phyloP scores from a whole-genome alignment of 2,888 invertebrate species.

The Diachrysia chrysitis region DNA sequence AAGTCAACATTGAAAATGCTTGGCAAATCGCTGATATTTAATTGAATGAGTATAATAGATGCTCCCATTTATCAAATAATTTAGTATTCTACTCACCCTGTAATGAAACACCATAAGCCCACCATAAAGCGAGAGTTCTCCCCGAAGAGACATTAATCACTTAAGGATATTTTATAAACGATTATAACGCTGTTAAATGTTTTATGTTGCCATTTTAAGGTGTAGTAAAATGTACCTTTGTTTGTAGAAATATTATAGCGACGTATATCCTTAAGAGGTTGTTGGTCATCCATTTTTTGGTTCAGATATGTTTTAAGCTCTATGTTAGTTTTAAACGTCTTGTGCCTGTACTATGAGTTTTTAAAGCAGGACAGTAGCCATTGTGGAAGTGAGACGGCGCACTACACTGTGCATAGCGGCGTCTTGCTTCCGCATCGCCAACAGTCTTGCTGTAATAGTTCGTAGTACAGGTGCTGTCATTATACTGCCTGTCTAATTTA shows the following conservation, averaged over 20 bases:
- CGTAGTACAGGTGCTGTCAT: no score
- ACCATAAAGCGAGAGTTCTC: not conserved
- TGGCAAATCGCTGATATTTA: not conserved
- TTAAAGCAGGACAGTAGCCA: no score
- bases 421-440: no score
- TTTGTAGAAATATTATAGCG: not conserved
- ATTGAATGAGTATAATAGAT: not conserved
- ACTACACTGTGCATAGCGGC: no score
- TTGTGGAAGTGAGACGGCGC: no score
- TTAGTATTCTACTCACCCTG: not conserved
- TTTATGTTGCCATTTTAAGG: conserved; percentile 16
- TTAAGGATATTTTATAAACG: not conserved
- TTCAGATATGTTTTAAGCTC: not conserved
- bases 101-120: conserved; percentile 1
- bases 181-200: conserved; percentile 26
- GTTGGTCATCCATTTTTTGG: not conserved
- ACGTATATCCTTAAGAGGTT: not conserved
- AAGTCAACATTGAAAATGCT: not conserved
- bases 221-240: not conserved
- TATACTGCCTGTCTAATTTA: no score
- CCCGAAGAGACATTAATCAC: not conserved
- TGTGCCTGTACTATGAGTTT: no score
- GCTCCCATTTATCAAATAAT: not conserved
- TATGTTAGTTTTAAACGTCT: no score
- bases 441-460: no score